Base-by-base conservation (phyloP, 2,888 invertebrate genomes). In the Latrodectus elegans region DNA sequence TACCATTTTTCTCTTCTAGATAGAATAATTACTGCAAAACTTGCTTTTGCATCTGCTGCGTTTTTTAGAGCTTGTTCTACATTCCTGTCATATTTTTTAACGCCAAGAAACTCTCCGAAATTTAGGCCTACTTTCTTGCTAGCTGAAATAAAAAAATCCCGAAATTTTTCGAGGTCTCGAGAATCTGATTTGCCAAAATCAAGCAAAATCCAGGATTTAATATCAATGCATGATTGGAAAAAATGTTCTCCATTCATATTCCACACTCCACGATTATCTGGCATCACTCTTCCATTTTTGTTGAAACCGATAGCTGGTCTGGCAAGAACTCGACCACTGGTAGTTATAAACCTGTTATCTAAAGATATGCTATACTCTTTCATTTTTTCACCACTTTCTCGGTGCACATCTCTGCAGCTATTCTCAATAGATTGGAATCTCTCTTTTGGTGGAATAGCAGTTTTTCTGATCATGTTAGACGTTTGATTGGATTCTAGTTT, bases 181-280 rank as follows among this genome's bases (percentile, higher is more conserved):
- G 51, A 4, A 74, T 22, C 49, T 49, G 9, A n/a, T 0, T 15
- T 14, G 11, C 67, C 71, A 73, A 88, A 84, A 52, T 72, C 78
- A 8, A 88, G 9, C 14, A 88, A 53, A 4, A 53, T 70, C 88
- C 88, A 88, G 26, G 72, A n/a, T 3, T 51, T 14, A 15, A 88
- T 71, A n/a, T 65, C 17, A 38, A 38, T 38, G 10, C 55, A 64
- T 11, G 73, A 72, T 22, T n/a, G 6, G 15, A 80, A 88, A 74
- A 89, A 89, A 64, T 83, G 74, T 12, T 52, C 60, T n/a, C 75
- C 68, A n/a, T 52, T 84, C 73, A 89, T 75, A 55, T 88, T 71
- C 89, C 89, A 89, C 10, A 75, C 65, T 15, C 89, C 89, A 72
- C 84, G 52, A 12, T n/a, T 74, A 8, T 88, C 88, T 68, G 51